phyloP scores from a whole-genome alignment of 2,113 vertebrate species.

The Plectropomus leopardus region DNA sequence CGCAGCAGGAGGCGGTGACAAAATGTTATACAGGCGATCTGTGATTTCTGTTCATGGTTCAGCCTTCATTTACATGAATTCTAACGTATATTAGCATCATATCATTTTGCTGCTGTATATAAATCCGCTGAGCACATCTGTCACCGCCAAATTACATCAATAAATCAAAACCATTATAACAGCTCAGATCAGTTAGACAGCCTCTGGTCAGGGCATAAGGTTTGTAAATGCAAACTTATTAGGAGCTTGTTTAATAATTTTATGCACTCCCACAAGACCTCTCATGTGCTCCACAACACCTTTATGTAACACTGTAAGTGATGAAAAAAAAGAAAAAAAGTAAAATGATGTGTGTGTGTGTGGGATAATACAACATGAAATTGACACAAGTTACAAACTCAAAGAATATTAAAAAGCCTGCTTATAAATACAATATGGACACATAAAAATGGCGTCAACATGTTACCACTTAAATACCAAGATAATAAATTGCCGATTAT shows the following conservation, averaged over 20 bases:
- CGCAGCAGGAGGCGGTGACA: no score
- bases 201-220: no score
- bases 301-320: background rate
- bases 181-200: no score
- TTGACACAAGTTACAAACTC: background rate
- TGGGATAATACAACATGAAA: background rate
- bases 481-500: background rate
- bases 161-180: no score
- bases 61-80: no score
- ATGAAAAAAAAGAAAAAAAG: background rate
- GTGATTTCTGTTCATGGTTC: no score
- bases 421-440: constrained; percentile 11
- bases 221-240: background rate
- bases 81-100: no score
- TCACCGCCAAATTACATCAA: no score
- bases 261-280: background rate
- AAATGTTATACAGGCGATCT: no score
- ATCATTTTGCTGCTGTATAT: no score
- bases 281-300: background rate
- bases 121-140: no score
- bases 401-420: background rate
- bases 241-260: background rate
- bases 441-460: background rate
- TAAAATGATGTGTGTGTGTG: no score
- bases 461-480: background rate